Percentiles rank a stretch among this genome's conserved stretches.
phyloP scores from a whole-genome alignment of 2,888 invertebrate species.

The Tenthredo livida region DNA sequence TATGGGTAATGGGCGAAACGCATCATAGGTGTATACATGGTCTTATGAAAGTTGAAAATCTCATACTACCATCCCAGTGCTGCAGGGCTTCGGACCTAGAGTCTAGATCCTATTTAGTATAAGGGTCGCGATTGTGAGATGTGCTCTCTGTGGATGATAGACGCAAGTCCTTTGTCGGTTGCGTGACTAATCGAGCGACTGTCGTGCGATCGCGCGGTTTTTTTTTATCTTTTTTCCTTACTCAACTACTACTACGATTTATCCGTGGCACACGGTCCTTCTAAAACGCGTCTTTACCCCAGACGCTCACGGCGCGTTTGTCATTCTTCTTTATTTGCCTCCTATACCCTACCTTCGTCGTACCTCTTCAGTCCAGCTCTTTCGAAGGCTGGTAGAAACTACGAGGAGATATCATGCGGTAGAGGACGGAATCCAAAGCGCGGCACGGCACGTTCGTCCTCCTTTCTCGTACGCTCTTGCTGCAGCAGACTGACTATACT shows the following conservation, averaged over 20 bases:
- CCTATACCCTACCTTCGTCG: background rate
- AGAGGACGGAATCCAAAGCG: conserved; percentile 36
- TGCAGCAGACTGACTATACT: background rate
- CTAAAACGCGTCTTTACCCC: conserved; percentile 35
- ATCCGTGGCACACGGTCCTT: background rate
- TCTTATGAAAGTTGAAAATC: background rate
- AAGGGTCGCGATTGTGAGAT: conserved; percentile 16
- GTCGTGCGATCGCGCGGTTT: conserved; percentile 27
- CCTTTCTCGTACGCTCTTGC: background rate
- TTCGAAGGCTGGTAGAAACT: background rate
- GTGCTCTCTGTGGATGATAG: background rate
- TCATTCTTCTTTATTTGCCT: conserved; percentile 32
- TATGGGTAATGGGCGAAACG: too few relatives aligned
- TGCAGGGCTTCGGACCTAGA: background rate
- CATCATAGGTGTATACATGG: background rate
- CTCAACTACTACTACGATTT: background rate
- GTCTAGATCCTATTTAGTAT: background rate
- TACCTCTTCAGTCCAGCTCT: background rate
- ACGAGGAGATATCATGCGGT: background rate
- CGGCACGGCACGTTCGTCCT: conserved; percentile 32
- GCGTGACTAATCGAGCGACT: conserved; percentile 37
- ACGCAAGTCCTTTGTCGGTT: conserved; percentile 39
- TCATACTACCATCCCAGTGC: background rate
- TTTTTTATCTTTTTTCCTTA: background rate
- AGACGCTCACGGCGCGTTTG: conserved; percentile 1